These are phyloP conservation scores for Schlechtendalia chinensis DNA, from an alignment of 1,140 invertebrate species.

Conservation along the genomic window DNA sequence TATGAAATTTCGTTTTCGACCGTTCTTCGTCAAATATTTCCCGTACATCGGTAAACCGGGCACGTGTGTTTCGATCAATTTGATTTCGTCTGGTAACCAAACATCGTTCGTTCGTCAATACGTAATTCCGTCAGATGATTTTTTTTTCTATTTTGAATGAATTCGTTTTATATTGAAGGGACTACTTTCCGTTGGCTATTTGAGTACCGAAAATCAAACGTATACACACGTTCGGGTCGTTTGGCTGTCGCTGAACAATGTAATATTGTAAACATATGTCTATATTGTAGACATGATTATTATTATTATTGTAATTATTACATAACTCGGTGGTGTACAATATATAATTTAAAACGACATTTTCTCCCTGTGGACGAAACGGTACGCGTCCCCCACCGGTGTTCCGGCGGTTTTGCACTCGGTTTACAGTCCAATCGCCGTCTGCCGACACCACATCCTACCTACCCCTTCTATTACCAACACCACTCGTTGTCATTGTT, in stretches of 20 bases:
- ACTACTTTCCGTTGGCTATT: no score
- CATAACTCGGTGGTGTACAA: not conserved
- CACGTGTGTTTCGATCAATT: constrained; percentile 12
- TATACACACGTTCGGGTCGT: no score
- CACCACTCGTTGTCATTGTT: not conserved
- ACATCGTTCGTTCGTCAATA: not conserved
- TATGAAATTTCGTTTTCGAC: not conserved
- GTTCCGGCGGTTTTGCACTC: constrained; percentile 19
- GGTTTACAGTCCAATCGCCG: constrained; percentile 11
- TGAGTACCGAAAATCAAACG: no score
- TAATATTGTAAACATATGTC: not conserved
- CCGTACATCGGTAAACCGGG: not conserved
- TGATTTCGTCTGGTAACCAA: not conserved
- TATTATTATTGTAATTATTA: constrained; percentile 26
- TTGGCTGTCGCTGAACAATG: not conserved
- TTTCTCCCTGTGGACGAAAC: not conserved
- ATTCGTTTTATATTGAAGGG: no score
- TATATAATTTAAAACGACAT: constrained; percentile 35
- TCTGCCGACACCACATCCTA: not conserved
- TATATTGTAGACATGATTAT: constrained; percentile 1
- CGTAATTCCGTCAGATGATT: not conserved
- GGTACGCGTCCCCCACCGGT: not conserved
- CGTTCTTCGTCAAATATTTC: not conserved
- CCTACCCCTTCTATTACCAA: not conserved
- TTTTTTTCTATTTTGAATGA: no score